phyloP scores from a whole-genome alignment of 2,113 vertebrate genomes.

The Siphamia tubifer region DNA sequence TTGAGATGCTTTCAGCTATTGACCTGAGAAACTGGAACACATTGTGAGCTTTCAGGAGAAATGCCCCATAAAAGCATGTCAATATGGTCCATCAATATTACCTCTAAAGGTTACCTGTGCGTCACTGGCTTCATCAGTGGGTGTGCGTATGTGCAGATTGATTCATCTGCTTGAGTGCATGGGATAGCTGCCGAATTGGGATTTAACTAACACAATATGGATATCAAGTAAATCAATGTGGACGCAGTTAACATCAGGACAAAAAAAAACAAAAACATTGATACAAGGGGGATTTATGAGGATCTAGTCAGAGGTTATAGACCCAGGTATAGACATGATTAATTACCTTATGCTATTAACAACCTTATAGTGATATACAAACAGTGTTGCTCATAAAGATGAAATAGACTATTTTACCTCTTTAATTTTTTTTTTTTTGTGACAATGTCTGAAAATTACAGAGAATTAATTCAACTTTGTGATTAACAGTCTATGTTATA shows the following conservation, averaged over 20 bases:
- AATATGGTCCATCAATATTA: conserved; percentile 32
- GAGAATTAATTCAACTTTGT: no score
- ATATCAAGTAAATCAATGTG: neutral
- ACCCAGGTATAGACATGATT: no score
- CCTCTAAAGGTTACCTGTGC: conserved; percentile 34
- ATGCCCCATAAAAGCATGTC: conserved; percentile 45
- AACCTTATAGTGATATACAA: no score
- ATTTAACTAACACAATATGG: neutral
- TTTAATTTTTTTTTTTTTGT: no score
- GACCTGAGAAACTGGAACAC: conserved; percentile 47
- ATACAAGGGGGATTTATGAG: no score
- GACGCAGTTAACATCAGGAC: neutral
- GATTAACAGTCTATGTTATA: no score
- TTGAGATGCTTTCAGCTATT: conserved; percentile 56
- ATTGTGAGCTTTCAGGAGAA: conserved; percentile 45
- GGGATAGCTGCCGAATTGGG: conserved; percentile 1
- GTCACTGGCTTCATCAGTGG: conserved; percentile 1
- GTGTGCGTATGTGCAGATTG: conserved; percentile 7
- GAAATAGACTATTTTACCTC: no score
- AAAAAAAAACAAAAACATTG: no score
- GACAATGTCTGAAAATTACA: no score
- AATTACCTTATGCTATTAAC: no score
- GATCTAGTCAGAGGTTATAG: no score
- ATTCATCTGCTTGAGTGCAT: conserved; percentile 10
- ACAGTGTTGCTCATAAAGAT: no score